These are phyloP conservation scores for Craniophora ligustri DNA, from an alignment of 2,888 invertebrate genomes.

Conservation along the genomic window DNA sequence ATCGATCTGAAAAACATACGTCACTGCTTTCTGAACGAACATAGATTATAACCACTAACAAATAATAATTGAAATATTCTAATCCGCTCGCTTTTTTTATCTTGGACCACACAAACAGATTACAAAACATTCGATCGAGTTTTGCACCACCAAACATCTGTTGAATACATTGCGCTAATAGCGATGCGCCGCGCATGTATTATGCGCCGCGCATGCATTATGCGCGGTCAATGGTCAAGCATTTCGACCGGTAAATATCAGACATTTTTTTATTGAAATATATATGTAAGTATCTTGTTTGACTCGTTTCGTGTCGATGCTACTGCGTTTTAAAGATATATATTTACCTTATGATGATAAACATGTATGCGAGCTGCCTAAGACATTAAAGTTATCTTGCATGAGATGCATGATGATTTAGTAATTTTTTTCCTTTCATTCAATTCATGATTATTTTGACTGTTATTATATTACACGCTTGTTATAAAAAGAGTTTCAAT, in stretches of 20 bases:
- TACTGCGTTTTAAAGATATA: not conserved
- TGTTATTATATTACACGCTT: too few relatives aligned
- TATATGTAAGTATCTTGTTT: not conserved
- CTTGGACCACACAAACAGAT: slow-evolving; percentile 12
- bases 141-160: slow-evolving; percentile 55
- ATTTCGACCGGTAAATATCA: slow-evolving; percentile 13
- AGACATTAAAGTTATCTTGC: too few relatives aligned
- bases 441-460: too few relatives aligned
- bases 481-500: too few relatives aligned
- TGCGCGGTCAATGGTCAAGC: slow-evolving; percentile 38
- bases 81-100: not conserved
- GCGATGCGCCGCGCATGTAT: slow-evolving; percentile 16
- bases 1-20: too few relatives aligned
- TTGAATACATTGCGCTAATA: slow-evolving; percentile 19
- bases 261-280: slow-evolving; percentile 10
- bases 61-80: not conserved
- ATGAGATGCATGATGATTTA: too few relatives aligned
- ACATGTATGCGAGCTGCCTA: too few relatives aligned
- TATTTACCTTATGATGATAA: too few relatives aligned
- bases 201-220: slow-evolving; percentile 42
- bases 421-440: too few relatives aligned
- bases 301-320: not conserved
- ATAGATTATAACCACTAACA: not conserved
- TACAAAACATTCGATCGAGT: slow-evolving; percentile 39
- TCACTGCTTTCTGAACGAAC: too few relatives aligned